A percentile compares a stretch with the other conserved stretches of the same genome.
These are phyloP conservation scores for Drosophila ohnishii DNA, from an alignment of 1,140 invertebrate species.

Conservation along the genomic window DNA sequence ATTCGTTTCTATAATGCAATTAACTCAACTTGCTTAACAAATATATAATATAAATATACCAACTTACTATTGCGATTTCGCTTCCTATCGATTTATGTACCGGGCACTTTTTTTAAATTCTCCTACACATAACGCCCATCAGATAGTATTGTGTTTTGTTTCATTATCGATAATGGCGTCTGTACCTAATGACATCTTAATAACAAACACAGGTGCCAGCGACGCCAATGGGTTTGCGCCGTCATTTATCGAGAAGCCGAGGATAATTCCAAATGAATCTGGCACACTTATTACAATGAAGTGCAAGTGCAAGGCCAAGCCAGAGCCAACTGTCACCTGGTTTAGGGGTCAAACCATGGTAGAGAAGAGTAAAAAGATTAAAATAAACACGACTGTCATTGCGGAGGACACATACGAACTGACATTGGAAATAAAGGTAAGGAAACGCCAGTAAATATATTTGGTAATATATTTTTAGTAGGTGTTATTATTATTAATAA, in stretches of 20 bases:
- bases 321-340: constrained; percentile 95
- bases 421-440: constrained; percentile 93
- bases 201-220: constrained; percentile 88
- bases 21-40: not conserved
- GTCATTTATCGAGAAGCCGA: constrained; percentile 97
- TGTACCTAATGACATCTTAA: constrained; percentile 6
- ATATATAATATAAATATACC: not conserved
- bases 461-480: not conserved
- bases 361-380: constrained; percentile 93
- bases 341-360: constrained; percentile 93
- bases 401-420: constrained; percentile 95
- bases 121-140: not conserved
- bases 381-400: constrained; percentile 89
- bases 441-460: not conserved
- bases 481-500: not conserved
- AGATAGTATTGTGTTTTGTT: not conserved
- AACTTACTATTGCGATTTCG: too few relatives aligned
- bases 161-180: not conserved
- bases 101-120: not conserved
- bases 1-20: not conserved
- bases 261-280: constrained; percentile 98
- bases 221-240: constrained; percentile 95
- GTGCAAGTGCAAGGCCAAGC: constrained; percentile 96
- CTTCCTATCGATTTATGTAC: not conserved
- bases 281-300: constrained; percentile 97